phyloP scores from a whole-genome alignment of 1,140 invertebrate genomes.

The Aphis gossypii region DNA sequence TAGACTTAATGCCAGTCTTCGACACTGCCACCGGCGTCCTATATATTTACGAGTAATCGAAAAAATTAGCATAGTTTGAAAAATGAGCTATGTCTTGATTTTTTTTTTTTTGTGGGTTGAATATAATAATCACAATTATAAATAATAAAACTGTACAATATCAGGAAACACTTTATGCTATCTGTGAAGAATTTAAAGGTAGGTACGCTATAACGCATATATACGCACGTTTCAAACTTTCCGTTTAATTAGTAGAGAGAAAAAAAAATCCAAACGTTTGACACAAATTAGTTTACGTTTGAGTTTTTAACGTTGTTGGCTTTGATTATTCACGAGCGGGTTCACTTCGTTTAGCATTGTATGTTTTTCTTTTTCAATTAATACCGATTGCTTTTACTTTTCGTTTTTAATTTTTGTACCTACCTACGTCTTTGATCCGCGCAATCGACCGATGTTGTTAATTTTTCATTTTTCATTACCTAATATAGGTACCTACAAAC shows the following conservation, averaged over 20 bases:
- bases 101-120: not conserved
- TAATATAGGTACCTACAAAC: not conserved
- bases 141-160: not conserved
- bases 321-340: not conserved
- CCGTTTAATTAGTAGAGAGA: not conserved
- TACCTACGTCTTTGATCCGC: not conserved
- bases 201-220: not conserved
- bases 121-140: not conserved
- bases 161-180: not conserved
- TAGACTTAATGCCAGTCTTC: not conserved
- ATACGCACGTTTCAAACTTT: not conserved
- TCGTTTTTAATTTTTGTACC: not conserved
- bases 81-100: not conserved
- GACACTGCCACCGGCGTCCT: not conserved
- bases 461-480: not conserved
- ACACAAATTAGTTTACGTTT: not conserved
- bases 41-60: not conserved
- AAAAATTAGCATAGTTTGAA: not conserved
- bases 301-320: not conserved
- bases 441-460: not conserved
- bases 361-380: slow-evolving; percentile 13
- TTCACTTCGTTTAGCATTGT: not conserved
- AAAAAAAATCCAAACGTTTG: not conserved
- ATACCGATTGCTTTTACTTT: not conserved
- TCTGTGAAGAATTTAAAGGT: not conserved